Conservation (phyloP, 2,888 invertebrate species). For the Torymus aiolomorphi region DNA sequence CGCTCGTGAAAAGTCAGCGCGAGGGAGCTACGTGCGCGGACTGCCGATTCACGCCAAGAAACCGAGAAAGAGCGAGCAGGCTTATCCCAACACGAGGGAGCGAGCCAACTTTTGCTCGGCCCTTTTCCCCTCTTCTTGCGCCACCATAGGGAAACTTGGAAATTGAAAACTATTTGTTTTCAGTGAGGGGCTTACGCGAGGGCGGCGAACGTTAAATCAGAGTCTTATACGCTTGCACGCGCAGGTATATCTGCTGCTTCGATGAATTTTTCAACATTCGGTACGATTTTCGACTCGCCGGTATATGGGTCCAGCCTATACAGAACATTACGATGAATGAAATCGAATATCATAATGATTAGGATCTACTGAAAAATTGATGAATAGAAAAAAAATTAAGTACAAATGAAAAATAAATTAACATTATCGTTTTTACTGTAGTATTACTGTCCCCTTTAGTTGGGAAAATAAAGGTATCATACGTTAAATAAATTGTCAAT, state of each 20-base stretch:
- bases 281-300: too few relatives aligned
- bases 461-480: too few relatives aligned
- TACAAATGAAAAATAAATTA: too few relatives aligned
- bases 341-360: too few relatives aligned
- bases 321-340: neutral
- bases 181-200: neutral
- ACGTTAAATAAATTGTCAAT: too few relatives aligned
- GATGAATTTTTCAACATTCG: neutral
- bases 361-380: too few relatives aligned
- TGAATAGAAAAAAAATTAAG: too few relatives aligned
- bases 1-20: conserved; percentile 45
- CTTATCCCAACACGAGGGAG: neutral
- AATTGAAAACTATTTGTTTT: conserved; percentile 45
- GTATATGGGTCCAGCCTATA: neutral
- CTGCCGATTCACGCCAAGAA: conserved; percentile 29
- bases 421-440: too few relatives aligned
- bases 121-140: conserved; percentile 6
- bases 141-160: conserved; percentile 20
- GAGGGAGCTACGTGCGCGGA: conserved; percentile 53
- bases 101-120: conserved; percentile 26
- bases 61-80: conserved; percentile 3
- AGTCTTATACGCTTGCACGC: too few relatives aligned
- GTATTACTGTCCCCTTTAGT: too few relatives aligned
- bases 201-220: conserved; percentile 11
- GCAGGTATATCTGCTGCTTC: neutral